Base-by-base conservation (phyloP, 1,140 invertebrate genomes). In the Chymomyza costata region DNA sequence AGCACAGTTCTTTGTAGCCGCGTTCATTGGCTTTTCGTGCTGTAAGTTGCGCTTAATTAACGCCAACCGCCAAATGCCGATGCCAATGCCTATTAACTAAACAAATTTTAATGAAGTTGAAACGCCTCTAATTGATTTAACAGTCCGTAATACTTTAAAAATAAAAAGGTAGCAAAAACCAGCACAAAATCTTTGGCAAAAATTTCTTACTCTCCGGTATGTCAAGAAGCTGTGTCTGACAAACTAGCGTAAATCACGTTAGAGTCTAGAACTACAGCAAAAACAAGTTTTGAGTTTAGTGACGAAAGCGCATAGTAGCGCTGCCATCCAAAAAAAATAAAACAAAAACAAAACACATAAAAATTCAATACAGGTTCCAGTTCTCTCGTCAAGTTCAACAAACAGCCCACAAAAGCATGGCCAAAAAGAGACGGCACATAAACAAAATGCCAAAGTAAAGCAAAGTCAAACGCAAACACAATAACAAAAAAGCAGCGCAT, bases 61-160 rank as follows among this genome's bases (percentile, higher is more conserved):
- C 8, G n/a, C n/a, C n/a, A n/a, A n/a, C n/a, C n/a, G n/a, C n/a
- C n/a, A n/a, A n/a, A n/a, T n/a, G 45, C 47, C 3, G 3, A 25
- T 51, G n/a, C 15, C 43, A 45, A 25, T 41, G 49, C 80, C 67
- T 67, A 78, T 78, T 56, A 80, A 54, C 53, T 57, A 78, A 67
- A 78, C 71, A 66, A 66, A 71, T 78, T 78, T 71, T 80, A 71
- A 78, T 78, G 71, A 78, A 78, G 66, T 54, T 41, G 73, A 73
- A 71, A 34, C 43, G 49, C 53, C 63, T 56, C 67, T 66, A 76
- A 76, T 78, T 78, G 71, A 80, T 78, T 71, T 66, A 41, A 50
- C 49, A 53, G 53, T 32, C 40, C 30, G 25, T 40, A 45, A 41
- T 34, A n/a, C n/a, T n/a, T n/a, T n/a, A n/a, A n/a, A n/a, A n/a